phyloP scores from a whole-genome alignment of 1,140 invertebrate genomes.

The Sitobion miscanthi region DNA sequence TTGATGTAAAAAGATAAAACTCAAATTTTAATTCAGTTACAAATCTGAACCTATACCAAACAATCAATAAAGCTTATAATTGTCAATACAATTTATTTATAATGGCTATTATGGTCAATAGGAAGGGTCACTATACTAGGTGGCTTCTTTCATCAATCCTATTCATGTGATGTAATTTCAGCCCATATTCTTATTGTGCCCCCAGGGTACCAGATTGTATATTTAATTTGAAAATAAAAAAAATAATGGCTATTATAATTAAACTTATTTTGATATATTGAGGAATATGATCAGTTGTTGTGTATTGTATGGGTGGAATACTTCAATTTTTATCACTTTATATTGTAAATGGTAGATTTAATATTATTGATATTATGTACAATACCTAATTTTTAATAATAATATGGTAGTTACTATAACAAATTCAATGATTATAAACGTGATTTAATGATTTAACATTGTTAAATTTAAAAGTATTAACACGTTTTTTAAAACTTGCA shows the following conservation, averaged over 20 bases:
- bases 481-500: not conserved
- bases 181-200: too few relatives aligned
- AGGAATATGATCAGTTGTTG: too few relatives aligned
- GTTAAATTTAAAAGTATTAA: not conserved
- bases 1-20: not conserved
- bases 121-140: too few relatives aligned
- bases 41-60: not conserved
- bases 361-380: not conserved
- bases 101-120: not conserved
- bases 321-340: not conserved
- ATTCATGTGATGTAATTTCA: too few relatives aligned
- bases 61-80: not conserved
- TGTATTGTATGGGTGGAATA: too few relatives aligned
- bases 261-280: too few relatives aligned
- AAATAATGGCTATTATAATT: too few relatives aligned
- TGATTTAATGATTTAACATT: too few relatives aligned
- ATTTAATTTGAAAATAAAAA: too few relatives aligned
- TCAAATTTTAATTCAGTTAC: not conserved
- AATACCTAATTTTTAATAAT: not conserved
- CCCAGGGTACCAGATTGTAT: too few relatives aligned
- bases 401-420: not conserved
- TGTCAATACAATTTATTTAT: not conserved
- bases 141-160: too few relatives aligned
- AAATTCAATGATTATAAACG: not conserved
- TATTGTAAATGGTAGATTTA: not conserved